Conservation (phyloP, 1,140 invertebrate species). For the Microplitis demolitor region DNA sequence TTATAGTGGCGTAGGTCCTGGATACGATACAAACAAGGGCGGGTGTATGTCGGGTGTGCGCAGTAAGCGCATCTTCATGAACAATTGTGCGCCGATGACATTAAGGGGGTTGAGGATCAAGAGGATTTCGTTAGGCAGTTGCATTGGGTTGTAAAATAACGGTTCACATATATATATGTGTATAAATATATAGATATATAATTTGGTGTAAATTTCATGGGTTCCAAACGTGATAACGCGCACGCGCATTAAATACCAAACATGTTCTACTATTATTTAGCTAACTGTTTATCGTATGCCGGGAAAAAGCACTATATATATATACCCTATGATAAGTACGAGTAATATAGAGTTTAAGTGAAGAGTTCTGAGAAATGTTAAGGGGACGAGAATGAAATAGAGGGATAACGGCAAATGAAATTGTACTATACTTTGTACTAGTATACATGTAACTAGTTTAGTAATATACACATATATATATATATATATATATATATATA, state of each 20-base stretch:
- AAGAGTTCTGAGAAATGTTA: neutral
- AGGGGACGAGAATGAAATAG: neutral
- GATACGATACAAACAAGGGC: neutral
- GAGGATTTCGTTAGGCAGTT: neutral
- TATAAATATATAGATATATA: neutral
- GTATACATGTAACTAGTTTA: neutral
- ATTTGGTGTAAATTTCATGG: neutral
- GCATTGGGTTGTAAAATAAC: neutral
- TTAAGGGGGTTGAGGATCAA: neutral
- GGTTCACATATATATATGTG: neutral
- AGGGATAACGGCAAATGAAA: conserved; percentile 8
- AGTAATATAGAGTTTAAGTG: neutral
- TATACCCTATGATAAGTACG: neutral
- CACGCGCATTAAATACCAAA: neutral
- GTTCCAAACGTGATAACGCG: neutral
- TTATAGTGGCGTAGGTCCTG: conserved; percentile 18
- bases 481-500: no score
- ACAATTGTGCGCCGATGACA: neutral
- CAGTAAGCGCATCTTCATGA: neutral
- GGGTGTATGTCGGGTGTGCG: neutral
- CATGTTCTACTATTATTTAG: neutral
- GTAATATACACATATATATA: no score
- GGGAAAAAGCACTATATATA: neutral
- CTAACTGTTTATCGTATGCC: neutral
- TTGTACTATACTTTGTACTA: neutral